Percentiles rank a stretch among this genome's conserved stretches.
These are phyloP conservation scores for Mesocentrotus franciscanus DNA, from an alignment of 53 echinoderm and acorn worm genomes.

Conservation along the genomic window DNA sequence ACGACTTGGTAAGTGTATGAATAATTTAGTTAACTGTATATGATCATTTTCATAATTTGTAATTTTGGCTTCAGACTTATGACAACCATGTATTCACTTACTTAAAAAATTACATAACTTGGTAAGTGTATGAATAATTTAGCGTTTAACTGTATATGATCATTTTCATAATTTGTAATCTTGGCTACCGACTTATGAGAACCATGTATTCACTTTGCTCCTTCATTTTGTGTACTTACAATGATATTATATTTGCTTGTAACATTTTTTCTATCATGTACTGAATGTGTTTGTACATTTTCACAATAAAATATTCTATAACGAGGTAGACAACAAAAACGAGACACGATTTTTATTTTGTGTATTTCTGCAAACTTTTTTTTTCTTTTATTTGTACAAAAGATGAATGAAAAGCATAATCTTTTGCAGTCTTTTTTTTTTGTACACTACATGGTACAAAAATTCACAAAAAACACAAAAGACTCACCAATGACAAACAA, in stretches of 20 bases:
- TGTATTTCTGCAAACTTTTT: slow-evolving; percentile 66
- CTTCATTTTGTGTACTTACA: background rate
- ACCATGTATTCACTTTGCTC: background rate
- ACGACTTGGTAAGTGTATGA: no score
- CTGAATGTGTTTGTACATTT: slow-evolving; percentile 1
- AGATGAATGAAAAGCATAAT: slow-evolving; percentile 65
- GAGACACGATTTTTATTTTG: background rate
- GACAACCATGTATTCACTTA: background rate
- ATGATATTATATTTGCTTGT: background rate
- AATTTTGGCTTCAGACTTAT: background rate
- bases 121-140: no score
- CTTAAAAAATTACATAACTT: no score
- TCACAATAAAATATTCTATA: background rate
- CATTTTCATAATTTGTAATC: background rate
- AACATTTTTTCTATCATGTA: background rate
- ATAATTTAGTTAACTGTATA: no score
- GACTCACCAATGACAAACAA: slow-evolving; percentile 47
- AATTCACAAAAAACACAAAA: slow-evolving; percentile 42
- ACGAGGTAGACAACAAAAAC: slow-evolving; percentile 20
- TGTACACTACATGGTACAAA: slow-evolving; percentile 65
- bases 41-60: background rate
- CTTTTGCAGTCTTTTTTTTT: slow-evolving; percentile 57
- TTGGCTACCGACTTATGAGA: background rate
- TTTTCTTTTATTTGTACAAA: slow-evolving; percentile 65
- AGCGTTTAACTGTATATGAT: no score